A percentile compares a stretch with the other conserved stretches of the same genome.
phyloP scores from a whole-genome alignment of 2,113 vertebrate species.

The Ceyx margarethae region DNA sequence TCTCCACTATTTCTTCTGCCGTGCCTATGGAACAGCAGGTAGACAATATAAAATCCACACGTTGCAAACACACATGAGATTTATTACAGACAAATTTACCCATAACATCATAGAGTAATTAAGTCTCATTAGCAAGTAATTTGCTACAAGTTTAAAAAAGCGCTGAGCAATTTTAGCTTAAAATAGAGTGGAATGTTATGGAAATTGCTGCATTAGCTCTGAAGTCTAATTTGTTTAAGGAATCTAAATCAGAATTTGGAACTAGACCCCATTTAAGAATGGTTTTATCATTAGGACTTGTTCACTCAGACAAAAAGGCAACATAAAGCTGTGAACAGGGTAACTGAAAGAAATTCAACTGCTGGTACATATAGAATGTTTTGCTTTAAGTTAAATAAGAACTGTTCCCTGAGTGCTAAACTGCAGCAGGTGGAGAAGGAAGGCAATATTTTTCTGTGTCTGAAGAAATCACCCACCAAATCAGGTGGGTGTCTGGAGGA shows the following conservation, averaged over 20 bases:
- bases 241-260: neutral
- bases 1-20: neutral
- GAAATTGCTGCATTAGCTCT: constrained; percentile 47
- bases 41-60: neutral
- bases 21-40: neutral
- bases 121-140: constrained; percentile 57
- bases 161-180: constrained; percentile 59
- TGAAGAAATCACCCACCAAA: neutral
- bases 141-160: constrained; percentile 50
- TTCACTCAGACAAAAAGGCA: neutral
- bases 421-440: neutral
- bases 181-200: constrained; percentile 50
- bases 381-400: neutral
- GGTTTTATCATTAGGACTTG: neutral
- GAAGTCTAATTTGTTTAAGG: constrained; percentile 51
- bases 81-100: constrained; percentile 53
- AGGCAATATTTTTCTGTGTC: neutral
- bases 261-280: neutral
- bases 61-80: neutral
- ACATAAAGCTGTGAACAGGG: neutral
- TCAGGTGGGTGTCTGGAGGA: neutral
- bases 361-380: neutral
- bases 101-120: constrained; percentile 45
- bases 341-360: neutral
- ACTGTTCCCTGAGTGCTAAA: neutral